Evolutionary conservation across 2,113 vertebrate species (phyloP).

Genomic region (Sinocyclocheilus anophthalmus): DNA sequence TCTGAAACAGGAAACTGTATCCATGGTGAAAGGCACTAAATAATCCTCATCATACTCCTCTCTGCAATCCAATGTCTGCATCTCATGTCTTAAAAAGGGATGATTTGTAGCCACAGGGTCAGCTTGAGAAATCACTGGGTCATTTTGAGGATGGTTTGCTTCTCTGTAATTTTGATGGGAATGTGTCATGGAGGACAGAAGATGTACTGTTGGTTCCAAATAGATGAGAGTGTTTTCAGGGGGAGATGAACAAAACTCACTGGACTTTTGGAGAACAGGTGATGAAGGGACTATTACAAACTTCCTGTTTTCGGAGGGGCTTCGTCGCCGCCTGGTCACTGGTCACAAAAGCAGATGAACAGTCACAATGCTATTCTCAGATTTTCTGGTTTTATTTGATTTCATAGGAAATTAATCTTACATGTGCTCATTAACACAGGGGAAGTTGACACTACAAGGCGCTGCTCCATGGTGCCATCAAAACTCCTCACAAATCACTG

Average conservation of each 20-base stretch:
- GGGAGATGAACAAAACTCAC: conserved; percentile 70
- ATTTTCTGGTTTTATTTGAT: neutral
- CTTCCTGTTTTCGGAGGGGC: conserved; percentile 63
- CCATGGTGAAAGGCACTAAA: conserved; percentile 75
- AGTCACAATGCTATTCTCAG: neutral
- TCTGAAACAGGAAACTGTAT: conserved; percentile 84
- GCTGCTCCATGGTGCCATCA: conserved; percentile 77
- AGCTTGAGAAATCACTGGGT: conserved; percentile 60
- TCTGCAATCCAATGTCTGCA: neutral
- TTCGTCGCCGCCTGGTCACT: conserved; percentile 77
- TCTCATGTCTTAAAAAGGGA: conserved; percentile 74
- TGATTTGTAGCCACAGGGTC: conserved; percentile 79
- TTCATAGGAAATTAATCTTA: conserved; percentile 5
- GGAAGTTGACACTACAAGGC: conserved; percentile 73
- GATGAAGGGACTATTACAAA: conserved; percentile 68
- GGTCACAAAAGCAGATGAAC: conserved; percentile 25
- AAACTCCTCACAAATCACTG: conserved; percentile 79
- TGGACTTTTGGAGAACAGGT: conserved; percentile 72
- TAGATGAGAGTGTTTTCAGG: conserved; percentile 69
- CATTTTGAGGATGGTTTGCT: conserved; percentile 75
- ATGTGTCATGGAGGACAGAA: conserved; percentile 16
- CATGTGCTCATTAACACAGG: conserved; percentile 49
- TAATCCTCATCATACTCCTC: conserved; percentile 58
- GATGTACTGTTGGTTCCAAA: conserved; percentile 49
- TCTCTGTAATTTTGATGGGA: conserved; percentile 64